phyloP scores from a whole-genome alignment of 2,113 vertebrate species.

The Suncus etruscus region DNA sequence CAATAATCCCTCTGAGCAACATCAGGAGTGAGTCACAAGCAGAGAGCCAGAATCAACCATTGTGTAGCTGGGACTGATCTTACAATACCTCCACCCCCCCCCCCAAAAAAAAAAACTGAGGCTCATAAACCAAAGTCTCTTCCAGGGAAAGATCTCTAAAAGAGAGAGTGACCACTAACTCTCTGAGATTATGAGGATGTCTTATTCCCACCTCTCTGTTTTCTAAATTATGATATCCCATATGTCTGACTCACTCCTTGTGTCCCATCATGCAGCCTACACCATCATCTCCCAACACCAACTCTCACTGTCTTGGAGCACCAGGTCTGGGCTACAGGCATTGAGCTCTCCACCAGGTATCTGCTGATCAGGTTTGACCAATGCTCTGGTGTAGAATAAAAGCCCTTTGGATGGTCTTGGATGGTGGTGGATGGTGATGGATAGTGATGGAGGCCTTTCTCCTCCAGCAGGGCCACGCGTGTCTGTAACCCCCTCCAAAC shows the following conservation, averaged over 20 bases:
- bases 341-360: neutral
- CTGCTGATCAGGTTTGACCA: neutral
- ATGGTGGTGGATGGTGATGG: no score
- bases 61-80: no score
- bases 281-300: neutral
- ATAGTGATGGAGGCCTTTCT: no score
- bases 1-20: no score
- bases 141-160: neutral
- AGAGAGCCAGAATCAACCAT: no score
- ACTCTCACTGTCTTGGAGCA: fast-evolving
- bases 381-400: no score
- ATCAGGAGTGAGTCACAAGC: no score
- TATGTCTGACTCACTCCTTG: no score
- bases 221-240: neutral
- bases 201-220: neutral
- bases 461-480: no score
- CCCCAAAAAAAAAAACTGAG: neutral
- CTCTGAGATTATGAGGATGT: neutral
- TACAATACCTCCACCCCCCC: no score
- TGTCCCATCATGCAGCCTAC: neutral
- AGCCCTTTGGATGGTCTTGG: no score
- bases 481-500: no score
- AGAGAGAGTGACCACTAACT: neutral
- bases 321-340: neutral
- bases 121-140: neutral